A percentile compares a stretch with the other conserved stretches of the same genome.
Evolutionary conservation across 2,797 vertebrate genomes (phyloP).

Genomic region (Pachyuromys duprasi): DNA sequence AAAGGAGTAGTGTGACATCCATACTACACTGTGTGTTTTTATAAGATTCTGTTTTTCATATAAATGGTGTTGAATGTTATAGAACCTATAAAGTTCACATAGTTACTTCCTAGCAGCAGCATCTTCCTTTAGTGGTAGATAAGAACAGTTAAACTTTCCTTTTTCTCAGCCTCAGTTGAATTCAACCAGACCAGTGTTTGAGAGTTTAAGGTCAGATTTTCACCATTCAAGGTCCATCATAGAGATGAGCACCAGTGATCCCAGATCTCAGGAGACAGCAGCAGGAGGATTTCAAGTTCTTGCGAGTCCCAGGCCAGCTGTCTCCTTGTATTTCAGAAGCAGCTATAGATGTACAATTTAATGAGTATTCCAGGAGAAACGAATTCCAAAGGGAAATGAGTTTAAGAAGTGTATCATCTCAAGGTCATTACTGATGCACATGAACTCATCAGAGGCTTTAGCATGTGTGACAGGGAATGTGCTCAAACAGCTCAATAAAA

Average conservation of each 20-base stretch:
- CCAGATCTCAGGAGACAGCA: neutral
- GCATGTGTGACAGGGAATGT: neutral
- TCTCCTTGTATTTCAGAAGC: neutral
- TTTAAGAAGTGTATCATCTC: neutral
- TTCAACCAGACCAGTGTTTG: neutral
- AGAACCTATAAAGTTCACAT: neutral
- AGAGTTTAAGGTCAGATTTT: conserved; percentile 33
- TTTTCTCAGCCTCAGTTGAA: neutral
- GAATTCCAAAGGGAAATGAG: neutral
- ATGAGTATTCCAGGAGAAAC: neutral
- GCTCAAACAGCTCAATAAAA: neutral
- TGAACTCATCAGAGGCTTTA: neutral
- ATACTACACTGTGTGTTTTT: neutral
- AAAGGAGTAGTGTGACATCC: neutral
- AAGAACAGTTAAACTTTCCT: conserved; percentile 17
- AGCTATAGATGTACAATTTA: neutral
- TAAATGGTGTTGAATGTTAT: neutral
- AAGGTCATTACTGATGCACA: neutral
- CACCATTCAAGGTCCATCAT: neutral
- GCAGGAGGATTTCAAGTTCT: neutral
- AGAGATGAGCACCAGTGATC: neutral
- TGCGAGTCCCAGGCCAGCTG: neutral
- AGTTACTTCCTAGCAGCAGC: neutral
- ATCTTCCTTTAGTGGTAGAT: neutral
- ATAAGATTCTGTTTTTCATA: neutral